Evolutionary conservation across 2,797 vertebrate genomes (phyloP), one percentile per base, ranked within the genome.

Genomic region (Xenentodon cancila): DNA sequence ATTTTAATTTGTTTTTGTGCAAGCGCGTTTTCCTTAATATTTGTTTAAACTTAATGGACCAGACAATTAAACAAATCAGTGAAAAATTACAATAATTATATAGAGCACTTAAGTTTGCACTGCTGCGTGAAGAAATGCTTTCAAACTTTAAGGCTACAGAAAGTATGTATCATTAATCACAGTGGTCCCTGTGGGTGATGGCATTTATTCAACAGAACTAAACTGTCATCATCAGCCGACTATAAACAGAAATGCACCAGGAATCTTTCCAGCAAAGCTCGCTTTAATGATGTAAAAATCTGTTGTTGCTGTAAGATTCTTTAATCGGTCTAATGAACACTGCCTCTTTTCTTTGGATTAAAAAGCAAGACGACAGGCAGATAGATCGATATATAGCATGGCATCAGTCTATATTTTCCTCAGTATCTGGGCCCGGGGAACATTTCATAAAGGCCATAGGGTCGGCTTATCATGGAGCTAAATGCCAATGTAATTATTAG

Each of bases 401-500:
- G 19, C 75, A 80, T 82, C 69, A 73, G 83, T 89, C 85, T 87
- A 86, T 89, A 87, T 87, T 87, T 84, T 87, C 76, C 87, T 84
- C 82, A 74, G 85, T 74, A 88, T 84, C 82, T 54, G 46, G 78
- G 72, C 82, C 81, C 76, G 64, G 84, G 87, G 83, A 87, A 90
- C 87, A 90, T 91, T 92, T 90, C 86, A 88, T 88, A 88, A 90
- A 91, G 89, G 88, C 88, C 85, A 89, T 85, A 85, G 92, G 90
- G 91, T 87, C 68, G 81, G 81, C 86, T 90, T 90, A 92, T 92
- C 88, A 86, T 69, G 19, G 71, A 88, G 90, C 88, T 93, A 94
- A 94, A 93, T 93, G 93, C 91, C 93, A 94, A 92, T 91, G 91
- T 93, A 93, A 93, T 94, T 94, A 94, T 92, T 90, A 91, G 88